Evolutionary conservation across 1,140 invertebrate genomes (phyloP).

Genomic region (Drosophila parvula): DNA sequence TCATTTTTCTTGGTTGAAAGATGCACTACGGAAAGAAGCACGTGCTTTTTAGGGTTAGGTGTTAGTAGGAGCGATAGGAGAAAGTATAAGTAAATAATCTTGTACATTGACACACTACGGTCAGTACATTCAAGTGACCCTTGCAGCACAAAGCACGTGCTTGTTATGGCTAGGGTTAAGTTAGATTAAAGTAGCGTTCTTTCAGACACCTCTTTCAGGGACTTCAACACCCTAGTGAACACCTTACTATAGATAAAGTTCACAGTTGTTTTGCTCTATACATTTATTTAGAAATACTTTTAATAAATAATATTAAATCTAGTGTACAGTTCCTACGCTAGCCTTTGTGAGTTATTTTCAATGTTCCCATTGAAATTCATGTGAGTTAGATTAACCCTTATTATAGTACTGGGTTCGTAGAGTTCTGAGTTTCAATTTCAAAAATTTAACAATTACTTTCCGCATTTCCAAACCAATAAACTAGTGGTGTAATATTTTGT

Average conservation of each 20-base stretch:
- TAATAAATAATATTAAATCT: constrained; percentile 45
- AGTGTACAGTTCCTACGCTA: constrained; percentile 32
- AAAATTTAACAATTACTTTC: constrained; percentile 10
- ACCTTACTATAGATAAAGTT: not conserved
- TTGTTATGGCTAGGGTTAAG: too few species aligned
- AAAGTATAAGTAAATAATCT: too few species aligned
- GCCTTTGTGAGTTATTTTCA: constrained; percentile 14
- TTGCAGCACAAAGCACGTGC: too few species aligned
- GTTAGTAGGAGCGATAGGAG: too few species aligned
- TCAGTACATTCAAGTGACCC: too few species aligned
- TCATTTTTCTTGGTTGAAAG: too few species aligned
- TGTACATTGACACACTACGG: too few species aligned
- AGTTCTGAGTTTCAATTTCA: constrained; percentile 6
- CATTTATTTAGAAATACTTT: constrained; percentile 40
- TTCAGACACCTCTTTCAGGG: too few species aligned
- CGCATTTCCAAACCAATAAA: not conserved
- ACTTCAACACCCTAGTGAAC: too few species aligned
- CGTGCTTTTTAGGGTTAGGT: too few species aligned
- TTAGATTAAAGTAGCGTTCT: too few species aligned
- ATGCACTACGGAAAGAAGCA: too few species aligned
- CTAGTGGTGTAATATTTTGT: constrained; percentile 18
- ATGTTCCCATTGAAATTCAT: constrained; percentile 11
- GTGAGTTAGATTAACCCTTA: constrained; percentile 6
- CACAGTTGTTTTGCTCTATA: not conserved
- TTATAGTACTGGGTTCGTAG: constrained; percentile 7